These are phyloP conservation scores for Narcine bancroftii DNA, from an alignment of 2,113 vertebrate species.

Conservation along the genomic window DNA sequence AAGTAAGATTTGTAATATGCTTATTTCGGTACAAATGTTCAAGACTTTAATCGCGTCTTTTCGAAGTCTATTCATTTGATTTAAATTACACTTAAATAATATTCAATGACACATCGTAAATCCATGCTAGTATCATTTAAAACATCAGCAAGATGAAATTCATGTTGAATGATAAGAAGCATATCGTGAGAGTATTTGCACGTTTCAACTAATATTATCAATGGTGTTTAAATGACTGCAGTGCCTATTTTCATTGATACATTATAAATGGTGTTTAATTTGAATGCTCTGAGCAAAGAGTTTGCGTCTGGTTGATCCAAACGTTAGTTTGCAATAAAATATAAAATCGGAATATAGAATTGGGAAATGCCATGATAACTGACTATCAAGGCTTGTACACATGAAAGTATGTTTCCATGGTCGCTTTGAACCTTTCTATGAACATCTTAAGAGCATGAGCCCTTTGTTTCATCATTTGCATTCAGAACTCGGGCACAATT, in stretches of 20 bases:
- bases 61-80: constrained; percentile 8
- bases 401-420: neutral
- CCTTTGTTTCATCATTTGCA: neutral
- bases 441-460: neutral
- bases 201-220: constrained; percentile 27
- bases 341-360: neutral
- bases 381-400: neutral
- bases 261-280: constrained; percentile 6
- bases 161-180: neutral
- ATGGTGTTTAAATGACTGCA: constrained; percentile 4
- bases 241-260: neutral
- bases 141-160: neutral
- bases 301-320: neutral
- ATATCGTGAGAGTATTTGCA: constrained; percentile 8
- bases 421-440: neutral
- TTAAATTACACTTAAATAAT: neutral
- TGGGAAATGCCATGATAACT: neutral
- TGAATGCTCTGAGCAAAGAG: neutral
- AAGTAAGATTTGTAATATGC: neutral
- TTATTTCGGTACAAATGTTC: constrained; percentile 18
- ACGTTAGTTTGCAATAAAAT: neutral
- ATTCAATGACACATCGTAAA: neutral
- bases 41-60: neutral
- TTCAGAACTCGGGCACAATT: neutral
- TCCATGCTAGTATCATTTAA: neutral